These are phyloP conservation scores for Barbus barbus DNA, from an alignment of 2,113 vertebrate species.

Conservation along the genomic window DNA sequence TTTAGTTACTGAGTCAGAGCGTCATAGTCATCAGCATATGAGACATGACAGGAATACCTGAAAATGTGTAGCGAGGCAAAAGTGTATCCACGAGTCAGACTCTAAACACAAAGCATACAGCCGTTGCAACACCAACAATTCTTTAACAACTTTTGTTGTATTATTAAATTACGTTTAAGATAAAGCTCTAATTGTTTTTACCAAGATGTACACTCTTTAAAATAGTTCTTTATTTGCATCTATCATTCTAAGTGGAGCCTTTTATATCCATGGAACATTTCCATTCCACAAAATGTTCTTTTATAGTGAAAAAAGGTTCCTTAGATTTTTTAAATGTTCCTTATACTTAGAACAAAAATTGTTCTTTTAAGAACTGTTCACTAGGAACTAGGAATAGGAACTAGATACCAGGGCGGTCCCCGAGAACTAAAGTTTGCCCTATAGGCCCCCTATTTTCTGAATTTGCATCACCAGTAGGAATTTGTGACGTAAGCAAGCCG, in stretches of 20 bases:
- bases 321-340: too few species aligned
- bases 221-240: background rate
- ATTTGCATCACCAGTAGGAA: too few species aligned
- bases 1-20: conserved; percentile 36
- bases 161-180: background rate
- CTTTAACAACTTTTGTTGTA: background rate
- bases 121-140: conserved; percentile 5
- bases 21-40: conserved; percentile 20
- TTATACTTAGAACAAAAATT: too few species aligned
- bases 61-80: conserved; percentile 16
- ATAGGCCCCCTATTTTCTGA: too few species aligned
- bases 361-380: background rate
- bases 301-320: too few species aligned
- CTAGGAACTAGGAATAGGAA: too few species aligned
- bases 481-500: too few species aligned
- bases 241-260: too few species aligned
- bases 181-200: background rate
- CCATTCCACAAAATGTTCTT: too few species aligned
- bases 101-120: conserved; percentile 12
- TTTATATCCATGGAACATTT: too few species aligned
- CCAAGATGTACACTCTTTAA: background rate
- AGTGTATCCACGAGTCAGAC: conserved; percentile 16
- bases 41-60: conserved; percentile 34
- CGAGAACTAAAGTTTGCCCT: too few species aligned
- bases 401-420: too few species aligned